Evolutionary conservation across 2,113 vertebrate genomes (phyloP).

Genomic region (Gorsachius goisagi): DNA sequence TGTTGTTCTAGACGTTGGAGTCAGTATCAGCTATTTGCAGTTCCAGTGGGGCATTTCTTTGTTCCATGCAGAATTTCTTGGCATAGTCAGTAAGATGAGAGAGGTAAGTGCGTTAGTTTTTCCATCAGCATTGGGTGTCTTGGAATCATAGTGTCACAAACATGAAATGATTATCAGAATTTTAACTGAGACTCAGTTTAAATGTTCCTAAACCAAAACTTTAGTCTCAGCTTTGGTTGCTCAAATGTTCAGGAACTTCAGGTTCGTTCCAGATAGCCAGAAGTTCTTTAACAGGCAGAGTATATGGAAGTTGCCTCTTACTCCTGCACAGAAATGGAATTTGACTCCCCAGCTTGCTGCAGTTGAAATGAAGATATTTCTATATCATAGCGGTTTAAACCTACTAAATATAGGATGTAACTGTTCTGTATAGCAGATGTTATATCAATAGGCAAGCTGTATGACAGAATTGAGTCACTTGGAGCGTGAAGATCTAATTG

Average conservation of each 20-base stretch:
- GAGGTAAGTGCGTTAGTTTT: neutral
- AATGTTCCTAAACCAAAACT: neutral
- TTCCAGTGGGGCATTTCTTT: neutral
- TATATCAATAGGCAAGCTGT: slow-evolving; percentile 38
- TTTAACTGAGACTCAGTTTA: neutral
- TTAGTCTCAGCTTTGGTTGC: neutral
- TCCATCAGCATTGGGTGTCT: neutral
- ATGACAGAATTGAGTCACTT: slow-evolving; percentile 49
- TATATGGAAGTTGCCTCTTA: neutral
- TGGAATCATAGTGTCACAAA: neutral
- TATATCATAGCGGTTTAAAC: slow-evolving; percentile 8
- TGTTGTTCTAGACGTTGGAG: neutral
- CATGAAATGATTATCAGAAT: neutral
- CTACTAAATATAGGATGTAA: slow-evolving; percentile 31
- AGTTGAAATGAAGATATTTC: slow-evolving; percentile 6
- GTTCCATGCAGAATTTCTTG: neutral
- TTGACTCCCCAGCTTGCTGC: slow-evolving; percentile 18
- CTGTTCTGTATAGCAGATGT: slow-evolving; percentile 34
- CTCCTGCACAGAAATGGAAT: neutral
- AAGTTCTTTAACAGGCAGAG: neutral
- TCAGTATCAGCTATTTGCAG: neutral
- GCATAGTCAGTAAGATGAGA: neutral
- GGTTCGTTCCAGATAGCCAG: neutral
- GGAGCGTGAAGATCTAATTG: slow-evolving; percentile 26
- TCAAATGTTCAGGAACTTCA: neutral